Evolutionary conservation across 2,113 vertebrate genomes (phyloP).

Genomic region (Enhydra lutris): DNA sequence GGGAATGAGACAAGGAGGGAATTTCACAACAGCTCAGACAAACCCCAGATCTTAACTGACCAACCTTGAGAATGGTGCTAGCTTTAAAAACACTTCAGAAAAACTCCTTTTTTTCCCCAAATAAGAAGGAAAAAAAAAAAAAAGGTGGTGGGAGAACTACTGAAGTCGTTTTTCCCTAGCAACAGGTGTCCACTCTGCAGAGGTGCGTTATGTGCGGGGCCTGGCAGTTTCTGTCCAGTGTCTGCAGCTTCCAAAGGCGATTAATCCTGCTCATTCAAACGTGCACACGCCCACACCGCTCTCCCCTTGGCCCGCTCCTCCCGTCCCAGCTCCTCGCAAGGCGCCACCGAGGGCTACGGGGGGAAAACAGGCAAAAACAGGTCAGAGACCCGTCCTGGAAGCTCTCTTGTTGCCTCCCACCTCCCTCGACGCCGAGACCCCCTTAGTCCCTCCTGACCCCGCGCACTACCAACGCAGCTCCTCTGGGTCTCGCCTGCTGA

Average conservation of each 20-base stretch:
- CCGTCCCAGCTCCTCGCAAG: background rate
- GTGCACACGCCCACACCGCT: background rate
- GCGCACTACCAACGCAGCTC: background rate
- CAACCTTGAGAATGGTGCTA: background rate
- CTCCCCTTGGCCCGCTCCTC: background rate
- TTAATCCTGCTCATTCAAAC: background rate
- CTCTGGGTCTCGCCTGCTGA: background rate
- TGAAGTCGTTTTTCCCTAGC: background rate
- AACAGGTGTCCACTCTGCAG: background rate
- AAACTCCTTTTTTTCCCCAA: background rate
- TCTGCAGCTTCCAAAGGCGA: background rate
- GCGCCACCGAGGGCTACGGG: background rate
- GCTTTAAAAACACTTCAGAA: background rate
- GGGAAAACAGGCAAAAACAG: no score
- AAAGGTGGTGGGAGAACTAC: fast-evolving
- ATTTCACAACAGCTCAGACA: background rate
- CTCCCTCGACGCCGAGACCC: no score
- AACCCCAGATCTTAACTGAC: background rate
- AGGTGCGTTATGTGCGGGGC: background rate
- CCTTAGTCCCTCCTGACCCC: background rate
- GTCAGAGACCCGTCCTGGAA: background rate
- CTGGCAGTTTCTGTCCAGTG: background rate
- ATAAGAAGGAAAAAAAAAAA: background rate
- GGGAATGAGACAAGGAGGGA: background rate
- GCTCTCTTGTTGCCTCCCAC: no score